Evolutionary conservation across 2,797 vertebrate species (phyloP), one percentile per base, ranked within the genome.

Genomic region (Sebastes itinus): DNA sequence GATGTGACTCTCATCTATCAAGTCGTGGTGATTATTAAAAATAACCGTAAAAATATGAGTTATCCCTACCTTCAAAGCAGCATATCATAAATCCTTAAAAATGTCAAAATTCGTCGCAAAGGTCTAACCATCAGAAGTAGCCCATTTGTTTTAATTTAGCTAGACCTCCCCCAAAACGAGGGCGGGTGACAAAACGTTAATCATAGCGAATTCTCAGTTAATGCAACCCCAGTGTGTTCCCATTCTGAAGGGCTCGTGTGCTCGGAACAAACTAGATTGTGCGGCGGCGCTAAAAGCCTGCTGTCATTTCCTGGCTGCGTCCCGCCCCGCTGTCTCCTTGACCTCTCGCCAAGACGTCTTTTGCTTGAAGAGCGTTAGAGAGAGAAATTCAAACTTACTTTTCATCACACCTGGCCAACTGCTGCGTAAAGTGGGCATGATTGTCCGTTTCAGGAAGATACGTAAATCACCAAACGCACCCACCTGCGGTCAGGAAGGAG

Each of bases 111-210:
- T 59, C 2, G 5, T 35, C 5, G 1, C 66, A 63, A 62, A 20
- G 20, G 61, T 75, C 60, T 63, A 61, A 74, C 3, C 0, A 72
- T 54, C 35, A 60, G 67, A 80, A 80, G 66, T 42, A 64, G 70
- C 27, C 52, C 64, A 76, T 88, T 79, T 82, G 64, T 86, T 82
- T 79, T 85, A 27, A 88, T 85, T 84, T 78, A 61, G 58, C n/a
- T 16, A 60, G 28, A 75, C 28, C 72, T 58, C 46, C 30, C 16
- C 14, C 54, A 70, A 67, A 78, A 75, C 0, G 5, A 78, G 72
- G 61, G 62, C 30, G 69, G 52, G 59, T 66, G 68, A 83, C 59
- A 75, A 72, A 77, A 49, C 60, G 84, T 88, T 82, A 88, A 86
- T 88, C 81, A 87, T 52, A 2, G n/a, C 6, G 62, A 74, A 59